Evolutionary conservation across 2,113 vertebrate species (phyloP), one percentile per base, ranked within the genome.

Genomic region (Brienomyrus brachyistius): DNA sequence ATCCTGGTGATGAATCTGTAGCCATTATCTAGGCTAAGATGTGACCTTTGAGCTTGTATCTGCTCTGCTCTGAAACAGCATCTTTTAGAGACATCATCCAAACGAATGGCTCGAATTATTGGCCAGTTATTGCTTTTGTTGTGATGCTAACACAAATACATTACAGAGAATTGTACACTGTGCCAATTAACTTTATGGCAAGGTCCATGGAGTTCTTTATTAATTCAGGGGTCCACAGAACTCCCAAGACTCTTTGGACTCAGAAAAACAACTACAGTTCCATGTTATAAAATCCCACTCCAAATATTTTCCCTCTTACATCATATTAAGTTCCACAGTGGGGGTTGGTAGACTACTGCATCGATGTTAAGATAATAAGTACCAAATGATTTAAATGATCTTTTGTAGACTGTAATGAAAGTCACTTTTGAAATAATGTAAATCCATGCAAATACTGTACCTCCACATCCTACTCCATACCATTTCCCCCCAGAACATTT

Each of bases 241-340:
- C 74, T 43, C 35, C 70, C 70, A 40, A 0, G 70, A 40, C n/a
- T 35, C 70, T 77, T 80, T 7, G 35, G 74, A 19, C 43, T 70
- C 54, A 62, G 87, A 50, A 52, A 77, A 88, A 51, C 66, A 89
- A 54, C 40, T 9, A 31, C 50, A 52, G 27, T 89, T 50, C 88
- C 13, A 89, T 13, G 70, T 82, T 54, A 48, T 89, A 89, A 23
- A 89, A 82, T 31, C 23, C 59, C 13, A 31, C 50, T 66, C 74
- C 31, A 54, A 56, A 89, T 89, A 82, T 54, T 89, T 89, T 51
- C 50, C 88, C 70, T 89, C 19, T 82, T 40, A 23, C 88, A 40
- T 80, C 66, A 89, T 43, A 35, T 31, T 21, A 43, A 35, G 43
- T 66, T 88, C 31, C 47, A 77, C 15, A 77, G 62, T n/a, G 48